Evolutionary conservation across 1,140 invertebrate genomes (phyloP), one percentile per base, ranked within the genome.

Genomic region (Atta colombica): DNA sequence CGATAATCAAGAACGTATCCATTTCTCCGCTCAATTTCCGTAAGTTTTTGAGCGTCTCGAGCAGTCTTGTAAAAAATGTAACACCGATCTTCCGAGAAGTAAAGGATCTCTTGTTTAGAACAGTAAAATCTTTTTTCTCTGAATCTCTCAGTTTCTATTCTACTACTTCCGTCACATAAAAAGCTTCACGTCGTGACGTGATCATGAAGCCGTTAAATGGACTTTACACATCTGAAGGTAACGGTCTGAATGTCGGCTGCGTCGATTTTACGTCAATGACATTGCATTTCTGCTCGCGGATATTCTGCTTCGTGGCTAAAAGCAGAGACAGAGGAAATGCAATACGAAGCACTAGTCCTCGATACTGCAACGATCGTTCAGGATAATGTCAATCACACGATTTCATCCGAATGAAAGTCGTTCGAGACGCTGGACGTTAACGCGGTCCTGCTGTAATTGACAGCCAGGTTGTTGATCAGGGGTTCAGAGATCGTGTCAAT

Each of bases 1-100:
- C 96, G 71, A 96, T 92, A 72, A 96, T 95, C 60, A 96, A 91
- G 72, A 96, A 96, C 71, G 96, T 96, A 95, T 96, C 96, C 96
- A 96, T 96, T 85, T 77, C 78, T 74, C 35, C 14, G 45, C 87
- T 74, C 77, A 58, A 69, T 88, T 28, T 35, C 35, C 49, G 69
- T 49, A 45, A 45, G 5, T 39, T 39, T 45, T 35, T 18, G 35
- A 66, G 39, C 69, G 45, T 55, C 39, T 35, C 18, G 39, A 49
- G 18, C 87, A 66, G 16, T 31, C 31, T 77, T 16, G 39, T 65
- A 58, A 31, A 53, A 86, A 39, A 18, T 14, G 18, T 71, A 49
- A 25, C 72, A 25, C 58, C 25, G 53, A 35, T 74, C 75, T 28
- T 60, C 16, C 21, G 51, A 65, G 35, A 35, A 45, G 58, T 25